Evolutionary conservation across 2,113 vertebrate species (phyloP).

Genomic region (Xenus cinereus): DNA sequence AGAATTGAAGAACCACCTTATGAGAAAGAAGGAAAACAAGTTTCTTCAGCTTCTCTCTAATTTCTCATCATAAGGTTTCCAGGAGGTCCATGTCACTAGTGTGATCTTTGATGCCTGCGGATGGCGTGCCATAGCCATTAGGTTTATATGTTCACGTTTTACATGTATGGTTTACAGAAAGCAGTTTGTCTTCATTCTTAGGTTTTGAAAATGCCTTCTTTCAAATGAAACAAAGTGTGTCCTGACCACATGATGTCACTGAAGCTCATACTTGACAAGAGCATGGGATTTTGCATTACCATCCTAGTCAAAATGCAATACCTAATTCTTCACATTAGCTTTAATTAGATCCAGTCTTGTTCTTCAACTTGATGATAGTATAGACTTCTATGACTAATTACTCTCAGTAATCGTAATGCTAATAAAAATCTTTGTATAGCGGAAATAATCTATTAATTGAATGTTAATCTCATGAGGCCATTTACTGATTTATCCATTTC

Average conservation of each 20-base stretch:
- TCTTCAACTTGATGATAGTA: constrained; percentile 5
- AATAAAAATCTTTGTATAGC: constrained; percentile 56
- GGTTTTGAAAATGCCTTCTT: neutral
- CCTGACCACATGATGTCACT: constrained; percentile 69
- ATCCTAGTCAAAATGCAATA: neutral
- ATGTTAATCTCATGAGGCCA: constrained; percentile 13
- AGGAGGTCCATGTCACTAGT: neutral
- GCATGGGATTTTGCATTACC: constrained; percentile 22
- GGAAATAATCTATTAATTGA: constrained; percentile 47
- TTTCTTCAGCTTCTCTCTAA: neutral
- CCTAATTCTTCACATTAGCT: neutral
- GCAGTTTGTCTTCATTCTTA: neutral
- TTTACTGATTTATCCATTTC: constrained; percentile 43
- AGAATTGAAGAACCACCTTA: neutral
- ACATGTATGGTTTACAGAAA: neutral
- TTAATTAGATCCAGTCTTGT: constrained; percentile 45
- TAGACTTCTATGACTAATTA: constrained; percentile 47
- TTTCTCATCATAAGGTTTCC: neutral
- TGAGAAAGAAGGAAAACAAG: neutral
- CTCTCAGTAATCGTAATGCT: constrained; percentile 30
- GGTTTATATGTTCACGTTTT: neutral
- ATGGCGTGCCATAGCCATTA: neutral
- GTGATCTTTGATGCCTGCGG: neutral
- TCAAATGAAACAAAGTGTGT: constrained; percentile 9
- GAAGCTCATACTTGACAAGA: constrained; percentile 57